Base-by-base conservation (phyloP, 2,113 vertebrate genomes). In the Cyphomyrus plagiostoma region DNA sequence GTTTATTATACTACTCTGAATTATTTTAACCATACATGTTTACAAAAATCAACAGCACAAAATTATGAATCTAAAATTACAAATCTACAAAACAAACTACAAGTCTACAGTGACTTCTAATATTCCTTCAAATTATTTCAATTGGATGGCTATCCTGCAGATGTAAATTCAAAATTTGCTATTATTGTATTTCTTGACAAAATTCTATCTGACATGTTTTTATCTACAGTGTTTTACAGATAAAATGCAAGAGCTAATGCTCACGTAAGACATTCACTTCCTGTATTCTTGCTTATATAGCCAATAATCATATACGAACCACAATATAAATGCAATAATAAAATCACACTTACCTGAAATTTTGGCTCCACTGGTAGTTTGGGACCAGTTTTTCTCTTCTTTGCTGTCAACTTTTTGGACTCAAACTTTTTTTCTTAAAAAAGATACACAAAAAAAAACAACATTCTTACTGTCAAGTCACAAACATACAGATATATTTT, bases 361-460 rank as follows among this genome's bases (percentile, higher is more conserved):
- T 97, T 95, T 92, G 98, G 97, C 91, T 97, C 93, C 90, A 93
- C 45, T 89, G 96, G 91, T 87, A 94, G 92, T 89, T 96, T 96
- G 89, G 93, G 92, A 92, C 95, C 89, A 91, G 93, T 93, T 94
- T 97, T 96, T 90, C 93, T 94, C 95, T 97, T 97, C 95, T 96
- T 98, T 93, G 94, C 94, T 62, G 95, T 92, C 91, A 94, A 91
- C 94, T 96, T 97, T 95, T 96, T 96, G 93, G 94, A 94, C 89
- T 97, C 88, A 35, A 95, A 93, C 92, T 97, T 97, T 95, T 97
- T 98, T 92, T 96, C 98, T 99, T 96, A 45, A 62, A 45, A 35
- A 87, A 87, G 35, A 9, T 17, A 56, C 23, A 87, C 21, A 35
- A 49, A 48, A 50, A 48, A 49, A 26, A 49, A 30, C 1, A 19